Evolutionary conservation across 2,888 invertebrate genomes (phyloP).

Genomic region (Drosophila kambysellisi): DNA sequence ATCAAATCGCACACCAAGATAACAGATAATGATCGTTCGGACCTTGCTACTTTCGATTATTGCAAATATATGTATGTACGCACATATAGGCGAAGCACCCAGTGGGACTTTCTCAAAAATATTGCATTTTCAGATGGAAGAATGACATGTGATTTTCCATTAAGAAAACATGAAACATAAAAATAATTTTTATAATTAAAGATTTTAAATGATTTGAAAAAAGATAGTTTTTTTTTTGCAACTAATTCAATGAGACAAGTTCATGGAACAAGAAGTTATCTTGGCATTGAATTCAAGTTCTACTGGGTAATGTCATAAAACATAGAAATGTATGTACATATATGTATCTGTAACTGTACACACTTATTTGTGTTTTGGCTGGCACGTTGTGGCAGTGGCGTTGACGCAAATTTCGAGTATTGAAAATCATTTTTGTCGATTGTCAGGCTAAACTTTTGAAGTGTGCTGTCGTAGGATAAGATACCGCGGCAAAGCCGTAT

Average conservation of each 20-base stretch:
- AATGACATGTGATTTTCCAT: too few species aligned
- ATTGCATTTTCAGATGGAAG: not conserved
- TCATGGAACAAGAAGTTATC: not conserved
- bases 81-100: constrained; percentile 1
- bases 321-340: not conserved
- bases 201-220: not conserved
- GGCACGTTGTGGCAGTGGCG: constrained; percentile 25
- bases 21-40: constrained; percentile 43
- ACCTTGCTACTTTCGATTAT: constrained; percentile 2
- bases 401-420: constrained; percentile 69
- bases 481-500: constrained; percentile 36
- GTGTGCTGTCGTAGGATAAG: constrained; percentile 66
- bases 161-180: not conserved
- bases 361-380: constrained; percentile 22
- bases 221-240: not conserved
- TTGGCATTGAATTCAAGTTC: not conserved
- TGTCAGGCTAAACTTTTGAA: constrained; percentile 45
- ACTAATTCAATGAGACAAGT: not conserved
- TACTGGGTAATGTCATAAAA: not conserved
- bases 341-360: constrained; percentile 9
- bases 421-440: constrained; percentile 43
- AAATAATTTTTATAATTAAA: not conserved
- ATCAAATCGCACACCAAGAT: constrained; percentile 60
- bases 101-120: constrained; percentile 1
- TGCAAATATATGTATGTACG: not conserved